Evolutionary conservation across 2,888 invertebrate genomes (phyloP).

Genomic region (Callyntrura guangdongensis): DNA sequence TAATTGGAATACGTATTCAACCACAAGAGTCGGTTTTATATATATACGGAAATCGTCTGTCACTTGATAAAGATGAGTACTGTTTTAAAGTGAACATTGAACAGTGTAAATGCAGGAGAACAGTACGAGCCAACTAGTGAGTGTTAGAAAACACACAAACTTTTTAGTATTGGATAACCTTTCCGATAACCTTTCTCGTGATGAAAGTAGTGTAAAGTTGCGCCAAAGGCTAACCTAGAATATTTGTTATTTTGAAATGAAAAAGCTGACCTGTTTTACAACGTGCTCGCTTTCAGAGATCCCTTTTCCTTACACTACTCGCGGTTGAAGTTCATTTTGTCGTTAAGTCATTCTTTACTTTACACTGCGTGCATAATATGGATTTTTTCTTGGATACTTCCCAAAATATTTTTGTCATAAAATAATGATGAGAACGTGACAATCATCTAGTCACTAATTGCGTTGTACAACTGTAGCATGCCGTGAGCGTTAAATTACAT

Average conservation of each 20-base stretch:
- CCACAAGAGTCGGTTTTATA: constrained; percentile 50
- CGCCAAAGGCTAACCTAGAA: constrained; percentile 46
- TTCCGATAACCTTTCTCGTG: constrained; percentile 58
- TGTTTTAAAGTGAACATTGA: not conserved
- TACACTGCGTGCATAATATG: too few species aligned
- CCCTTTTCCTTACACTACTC: constrained; percentile 28
- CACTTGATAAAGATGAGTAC: constrained; percentile 39
- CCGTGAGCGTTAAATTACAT: too few species aligned
- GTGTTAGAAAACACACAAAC: not conserved
- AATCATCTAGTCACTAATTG: too few species aligned
- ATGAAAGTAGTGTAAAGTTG: constrained; percentile 63
- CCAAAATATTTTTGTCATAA: too few species aligned
- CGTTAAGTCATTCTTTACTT: too few species aligned
- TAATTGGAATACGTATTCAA: constrained; percentile 6
- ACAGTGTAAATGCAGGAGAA: not conserved
- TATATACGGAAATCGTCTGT: constrained; percentile 49
- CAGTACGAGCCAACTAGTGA: not conserved
- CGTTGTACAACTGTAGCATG: too few species aligned
- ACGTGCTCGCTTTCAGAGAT: not conserved
- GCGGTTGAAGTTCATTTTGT: not conserved
- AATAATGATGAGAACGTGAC: too few species aligned
- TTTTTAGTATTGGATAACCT: constrained; percentile 46
- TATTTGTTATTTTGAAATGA: not conserved
- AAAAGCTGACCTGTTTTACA: constrained; percentile 27
- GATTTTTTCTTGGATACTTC: not conserved